A percentile compares a stretch with the other conserved stretches of the same genome.
phyloP scores from a whole-genome alignment of 1,140 invertebrate genomes.

The Schlechtendalia chinensis region DNA sequence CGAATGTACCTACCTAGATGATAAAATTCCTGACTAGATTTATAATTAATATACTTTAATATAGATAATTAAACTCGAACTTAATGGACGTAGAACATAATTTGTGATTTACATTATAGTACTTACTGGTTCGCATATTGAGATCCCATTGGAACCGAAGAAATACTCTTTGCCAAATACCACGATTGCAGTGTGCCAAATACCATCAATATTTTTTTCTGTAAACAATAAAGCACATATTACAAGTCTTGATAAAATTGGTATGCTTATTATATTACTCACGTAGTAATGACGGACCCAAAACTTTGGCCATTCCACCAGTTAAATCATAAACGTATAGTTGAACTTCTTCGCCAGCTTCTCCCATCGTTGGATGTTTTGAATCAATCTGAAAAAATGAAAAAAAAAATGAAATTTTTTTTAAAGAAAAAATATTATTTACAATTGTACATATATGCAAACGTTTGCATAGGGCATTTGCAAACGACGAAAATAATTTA shows the following conservation, averaged over 20 bases:
- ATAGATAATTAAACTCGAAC: background rate
- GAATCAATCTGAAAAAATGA: background rate
- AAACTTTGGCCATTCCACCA: slow-evolving; percentile 25
- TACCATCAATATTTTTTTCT: slow-evolving; percentile 76
- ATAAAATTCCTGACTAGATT: background rate
- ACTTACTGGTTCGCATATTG: slow-evolving; percentile 76
- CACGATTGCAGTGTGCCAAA: slow-evolving; percentile 85
- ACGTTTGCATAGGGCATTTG: background rate
- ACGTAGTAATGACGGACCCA: slow-evolving; percentile 48
- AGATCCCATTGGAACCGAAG: slow-evolving; percentile 77
- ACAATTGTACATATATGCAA: background rate
- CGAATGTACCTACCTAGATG: background rate
- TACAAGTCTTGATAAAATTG: background rate
- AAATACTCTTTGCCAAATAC: slow-evolving; percentile 84
- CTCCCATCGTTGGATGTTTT: background rate
- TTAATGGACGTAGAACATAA: background rate
- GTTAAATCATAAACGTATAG: slow-evolving; percentile 51
- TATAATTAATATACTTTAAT: background rate
- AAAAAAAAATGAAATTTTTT: background rate
- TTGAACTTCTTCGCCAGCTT: slow-evolving; percentile 49
- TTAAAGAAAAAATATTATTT: background rate
- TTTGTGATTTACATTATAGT: background rate
- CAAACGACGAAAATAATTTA: background rate
- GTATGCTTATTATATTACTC: slow-evolving; percentile 18
- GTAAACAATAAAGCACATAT: slow-evolving; percentile 51